phyloP scores from a whole-genome alignment of 1,140 invertebrate genomes.

The Plodia interpunctella region DNA sequence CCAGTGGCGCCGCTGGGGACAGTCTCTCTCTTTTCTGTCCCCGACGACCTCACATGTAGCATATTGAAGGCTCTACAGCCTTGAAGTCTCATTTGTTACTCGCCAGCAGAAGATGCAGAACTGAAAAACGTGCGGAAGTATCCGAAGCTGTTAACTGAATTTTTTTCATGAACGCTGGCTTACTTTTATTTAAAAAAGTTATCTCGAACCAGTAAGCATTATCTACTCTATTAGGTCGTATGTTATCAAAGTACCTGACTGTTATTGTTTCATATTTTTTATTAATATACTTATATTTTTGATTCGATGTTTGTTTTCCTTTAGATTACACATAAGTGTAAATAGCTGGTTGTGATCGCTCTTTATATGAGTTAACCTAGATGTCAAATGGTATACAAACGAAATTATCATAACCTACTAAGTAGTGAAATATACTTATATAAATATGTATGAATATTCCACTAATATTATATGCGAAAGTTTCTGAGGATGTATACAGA shows the following conservation, averaged over 20 bases:
- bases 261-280: conserved; percentile 2
- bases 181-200: conserved; percentile 27
- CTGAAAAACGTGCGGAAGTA: conserved; percentile 29
- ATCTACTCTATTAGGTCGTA: neutral
- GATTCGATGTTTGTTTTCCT: no score
- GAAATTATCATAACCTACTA: no score
- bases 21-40: neutral
- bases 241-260: neutral
- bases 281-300: no score
- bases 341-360: no score
- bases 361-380: no score
- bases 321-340: no score
- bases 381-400: no score
- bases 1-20: conserved; percentile 15
- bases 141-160: conserved; percentile 26
- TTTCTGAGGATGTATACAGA: no score
- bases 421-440: no score
- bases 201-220: conserved; percentile 26
- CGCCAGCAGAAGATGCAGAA: conserved; percentile 31
- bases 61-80: conserved; percentile 26
- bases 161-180: conserved; percentile 18
- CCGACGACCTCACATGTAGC: conserved; percentile 13
- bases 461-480: no score
- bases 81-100: conserved; percentile 31
- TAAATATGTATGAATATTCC: no score